phyloP scores from a whole-genome alignment of 2,113 vertebrate species.

The Oreocharis arfaki region DNA sequence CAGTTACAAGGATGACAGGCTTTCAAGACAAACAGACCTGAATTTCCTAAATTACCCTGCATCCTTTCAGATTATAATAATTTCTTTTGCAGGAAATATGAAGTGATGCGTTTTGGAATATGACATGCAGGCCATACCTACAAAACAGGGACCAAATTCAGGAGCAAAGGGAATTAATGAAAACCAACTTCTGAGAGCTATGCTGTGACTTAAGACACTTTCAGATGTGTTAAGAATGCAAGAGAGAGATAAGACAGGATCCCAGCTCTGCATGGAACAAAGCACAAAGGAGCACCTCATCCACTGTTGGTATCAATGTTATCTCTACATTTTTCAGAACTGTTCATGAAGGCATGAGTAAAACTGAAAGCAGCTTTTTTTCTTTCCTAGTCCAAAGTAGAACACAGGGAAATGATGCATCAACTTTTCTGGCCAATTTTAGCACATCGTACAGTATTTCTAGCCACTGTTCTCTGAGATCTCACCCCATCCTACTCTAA shows the following conservation, averaged over 20 bases:
- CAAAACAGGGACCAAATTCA: background rate
- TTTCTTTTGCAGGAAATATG: background rate
- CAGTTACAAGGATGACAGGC: background rate
- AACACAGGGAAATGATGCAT: background rate
- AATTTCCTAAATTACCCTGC: background rate
- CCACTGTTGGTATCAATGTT: background rate
- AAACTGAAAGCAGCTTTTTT: background rate
- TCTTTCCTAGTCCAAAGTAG: background rate
- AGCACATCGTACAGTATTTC: background rate
- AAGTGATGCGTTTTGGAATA: background rate
- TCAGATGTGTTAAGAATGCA: background rate
- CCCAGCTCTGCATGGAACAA: background rate
- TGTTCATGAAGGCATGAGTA: background rate
- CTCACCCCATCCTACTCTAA: background rate
- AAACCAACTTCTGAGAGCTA: background rate
- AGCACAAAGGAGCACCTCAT: background rate
- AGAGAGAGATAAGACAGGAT: background rate
- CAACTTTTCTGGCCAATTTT: background rate
- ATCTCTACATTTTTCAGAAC: background rate
- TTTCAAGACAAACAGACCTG: background rate
- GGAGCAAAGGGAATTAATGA: background rate
- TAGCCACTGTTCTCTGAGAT: background rate
- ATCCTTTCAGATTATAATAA: background rate
- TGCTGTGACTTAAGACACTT: background rate
- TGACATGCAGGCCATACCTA: background rate